Evolutionary conservation across 2,888 invertebrate genomes (phyloP), one percentile per base, ranked within the genome.

Genomic region (Tigriopus californicus): DNA sequence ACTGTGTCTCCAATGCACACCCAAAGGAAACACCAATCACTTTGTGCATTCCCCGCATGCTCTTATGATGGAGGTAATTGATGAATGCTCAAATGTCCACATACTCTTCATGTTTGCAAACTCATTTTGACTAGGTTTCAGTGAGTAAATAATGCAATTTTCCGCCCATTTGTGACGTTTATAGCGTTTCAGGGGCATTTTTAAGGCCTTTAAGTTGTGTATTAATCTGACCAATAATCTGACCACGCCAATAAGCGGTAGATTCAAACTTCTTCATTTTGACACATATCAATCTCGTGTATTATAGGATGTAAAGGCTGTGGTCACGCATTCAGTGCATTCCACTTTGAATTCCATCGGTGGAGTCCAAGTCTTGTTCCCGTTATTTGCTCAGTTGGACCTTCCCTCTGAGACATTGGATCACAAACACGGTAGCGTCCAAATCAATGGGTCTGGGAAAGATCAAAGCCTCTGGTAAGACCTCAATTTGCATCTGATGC

Each of bases 41-140:
- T 99, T 98, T 78, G 92, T 97, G 69, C 98, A 98, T 76, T 92
- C 94, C 65, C 97, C 98, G 59, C 98, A 99, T 75, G 97, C 97
- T 65, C 82, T 98, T 68, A 98, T 98, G 97, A 80, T 94, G 68
- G 89, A 90, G 83, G 88, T 88, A 74, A 56, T 52, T 15, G 18
- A 41, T 13, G 11, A 12, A 12, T 12, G 11, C 13, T 12, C 41
- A 12, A 13, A 41, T 41, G 41, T 41, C 41, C 41, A 12, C 41
- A 13, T 13, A 12, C 41, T 11, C 41, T 13, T 41, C 41, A n/a
- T n/a, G n/a, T n/a, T n/a, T n/a, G n/a, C n/a, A n/a, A n/a, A n/a
- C n/a, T n/a, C n/a, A n/a, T n/a, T 33, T 33, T 33, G 33, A 33
- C 8, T 33, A 33, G 33, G 33, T 33, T n/a, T n/a, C n/a, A n/a